These are phyloP conservation scores for Drosophila barbarae DNA, from an alignment of 2,888 invertebrate species.

Conservation along the genomic window DNA sequence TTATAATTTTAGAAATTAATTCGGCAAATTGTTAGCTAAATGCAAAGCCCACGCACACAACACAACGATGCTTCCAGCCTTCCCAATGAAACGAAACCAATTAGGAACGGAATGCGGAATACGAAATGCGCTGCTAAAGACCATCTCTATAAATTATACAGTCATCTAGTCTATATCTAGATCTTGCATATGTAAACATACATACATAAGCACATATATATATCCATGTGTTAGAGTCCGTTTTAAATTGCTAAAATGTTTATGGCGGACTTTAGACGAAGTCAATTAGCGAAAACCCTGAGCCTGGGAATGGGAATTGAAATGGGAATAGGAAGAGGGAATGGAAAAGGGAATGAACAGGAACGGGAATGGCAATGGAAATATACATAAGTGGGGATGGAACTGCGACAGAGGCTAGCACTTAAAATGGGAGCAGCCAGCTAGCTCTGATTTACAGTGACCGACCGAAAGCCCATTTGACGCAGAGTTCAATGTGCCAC, in stretches of 20 bases:
- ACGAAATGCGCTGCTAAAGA: constrained; percentile 64
- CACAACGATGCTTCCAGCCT: background rate
- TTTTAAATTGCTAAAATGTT: constrained; percentile 51
- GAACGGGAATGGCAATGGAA: background rate
- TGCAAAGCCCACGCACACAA: constrained; percentile 20
- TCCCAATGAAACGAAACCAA: constrained; percentile 39
- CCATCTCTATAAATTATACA: constrained; percentile 51
- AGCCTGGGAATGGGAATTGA: constrained; percentile 20
- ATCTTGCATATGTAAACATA: constrained; percentile 23
- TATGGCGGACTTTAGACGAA: constrained; percentile 59
- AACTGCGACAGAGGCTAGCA: constrained; percentile 3
- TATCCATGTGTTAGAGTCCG: constrained; percentile 22
- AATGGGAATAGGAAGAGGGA: constrained; percentile 2
- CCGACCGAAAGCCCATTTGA: constrained; percentile 24
- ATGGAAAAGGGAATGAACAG: too few relatives aligned
- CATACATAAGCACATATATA: background rate
- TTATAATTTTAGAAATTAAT: constrained; percentile 31
- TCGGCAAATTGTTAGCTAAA: constrained; percentile 32
- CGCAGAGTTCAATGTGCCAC: constrained; percentile 64
- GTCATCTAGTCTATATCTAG: constrained; percentile 34
- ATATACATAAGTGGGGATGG: background rate
- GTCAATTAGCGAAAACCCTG: constrained; percentile 58
- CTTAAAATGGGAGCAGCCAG: constrained; percentile 17
- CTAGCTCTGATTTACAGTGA: constrained; percentile 27
- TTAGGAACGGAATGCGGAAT: constrained; percentile 68